Conservation (phyloP, 2,888 invertebrate species). For the Leptogaster cylindrica region DNA sequence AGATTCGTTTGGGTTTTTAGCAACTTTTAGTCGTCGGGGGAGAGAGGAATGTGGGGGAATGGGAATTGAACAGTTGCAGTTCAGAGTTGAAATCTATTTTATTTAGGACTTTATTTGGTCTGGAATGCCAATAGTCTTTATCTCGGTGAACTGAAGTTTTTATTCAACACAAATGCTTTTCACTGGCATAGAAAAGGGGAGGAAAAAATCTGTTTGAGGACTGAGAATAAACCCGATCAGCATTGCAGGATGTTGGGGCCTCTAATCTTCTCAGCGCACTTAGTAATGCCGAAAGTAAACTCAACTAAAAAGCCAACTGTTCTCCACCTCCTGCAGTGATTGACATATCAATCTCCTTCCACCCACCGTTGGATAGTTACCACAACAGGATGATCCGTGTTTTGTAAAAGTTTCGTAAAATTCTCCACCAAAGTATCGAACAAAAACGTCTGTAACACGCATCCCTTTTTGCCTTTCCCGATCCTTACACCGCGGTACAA, state of each 20-base stretch:
- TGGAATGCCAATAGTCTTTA: slow-evolving; percentile 1
- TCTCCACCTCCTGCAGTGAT: too few species aligned
- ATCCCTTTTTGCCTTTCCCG: too few species aligned
- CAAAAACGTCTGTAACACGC: too few species aligned
- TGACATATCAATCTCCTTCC: too few species aligned
- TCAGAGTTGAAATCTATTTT: background rate
- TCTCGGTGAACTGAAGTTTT: background rate
- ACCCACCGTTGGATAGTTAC: too few species aligned
- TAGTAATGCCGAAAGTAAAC: slow-evolving; percentile 13
- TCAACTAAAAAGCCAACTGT: too few species aligned
- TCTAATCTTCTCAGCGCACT: background rate
- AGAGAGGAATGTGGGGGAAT: background rate
- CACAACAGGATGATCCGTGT: too few species aligned
- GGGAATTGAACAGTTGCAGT: background rate
- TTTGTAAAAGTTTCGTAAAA: too few species aligned
- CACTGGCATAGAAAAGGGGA: background rate
- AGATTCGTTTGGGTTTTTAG: slow-evolving; percentile 2
- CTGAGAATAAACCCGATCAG: background rate
- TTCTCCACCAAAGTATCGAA: too few species aligned
- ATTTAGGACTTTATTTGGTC: slow-evolving; percentile 6
- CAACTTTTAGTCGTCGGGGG: too few species aligned
- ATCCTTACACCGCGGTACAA: too few species aligned
- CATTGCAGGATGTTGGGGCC: too few species aligned
- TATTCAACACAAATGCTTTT: slow-evolving; percentile 16
- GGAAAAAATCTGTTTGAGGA: slow-evolving; percentile 26